A percentile compares a stretch with the other conserved stretches of the same genome.
These are phyloP conservation scores for Lasioglossum malachurum DNA, from an alignment of 2,888 invertebrate species.

Conservation along the genomic window DNA sequence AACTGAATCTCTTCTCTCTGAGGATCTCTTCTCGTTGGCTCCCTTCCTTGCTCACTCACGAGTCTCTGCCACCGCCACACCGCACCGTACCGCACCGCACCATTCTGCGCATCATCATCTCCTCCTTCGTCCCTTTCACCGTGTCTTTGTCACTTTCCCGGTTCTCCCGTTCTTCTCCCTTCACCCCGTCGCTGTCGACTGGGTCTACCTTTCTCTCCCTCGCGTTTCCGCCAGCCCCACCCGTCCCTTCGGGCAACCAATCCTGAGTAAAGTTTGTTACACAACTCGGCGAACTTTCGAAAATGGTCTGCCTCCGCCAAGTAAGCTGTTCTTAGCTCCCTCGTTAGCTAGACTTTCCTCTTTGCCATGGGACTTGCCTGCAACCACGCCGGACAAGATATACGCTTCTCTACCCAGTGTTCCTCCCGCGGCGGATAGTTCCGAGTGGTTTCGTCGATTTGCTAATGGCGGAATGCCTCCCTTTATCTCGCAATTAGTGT, in stretches of 20 bases:
- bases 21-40: slow-evolving; percentile 71
- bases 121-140: slow-evolving; percentile 50
- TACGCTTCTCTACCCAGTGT: slow-evolving; percentile 29
- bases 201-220: slow-evolving; percentile 22
- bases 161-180: slow-evolving; percentile 17
- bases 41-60: slow-evolving; percentile 35
- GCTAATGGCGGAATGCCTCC: slow-evolving; percentile 9
- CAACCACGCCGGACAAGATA: slow-evolving; percentile 69
- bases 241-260: slow-evolving; percentile 83
- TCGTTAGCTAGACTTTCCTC: slow-evolving; percentile 76
- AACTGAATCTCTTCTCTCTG: slow-evolving; percentile 81
- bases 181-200: slow-evolving; percentile 4
- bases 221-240: slow-evolving; percentile 75
- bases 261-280: slow-evolving; percentile 84
- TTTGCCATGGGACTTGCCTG: slow-evolving; percentile 71
- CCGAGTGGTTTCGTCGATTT: slow-evolving; percentile 18
- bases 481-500: slow-evolving; percentile 3
- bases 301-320: slow-evolving; percentile 81
- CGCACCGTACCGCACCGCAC: slow-evolving; percentile 18
- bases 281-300: slow-evolving; percentile 83
- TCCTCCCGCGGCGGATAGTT: slow-evolving; percentile 21
- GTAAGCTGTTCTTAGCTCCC: slow-evolving; percentile 78
- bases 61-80: not conserved
- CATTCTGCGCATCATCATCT: slow-evolving; percentile 30
- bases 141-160: slow-evolving; percentile 39